Evolutionary conservation across 2,797 vertebrate species (phyloP).

Genomic region (Parauchenoglanis ngamensis): DNA sequence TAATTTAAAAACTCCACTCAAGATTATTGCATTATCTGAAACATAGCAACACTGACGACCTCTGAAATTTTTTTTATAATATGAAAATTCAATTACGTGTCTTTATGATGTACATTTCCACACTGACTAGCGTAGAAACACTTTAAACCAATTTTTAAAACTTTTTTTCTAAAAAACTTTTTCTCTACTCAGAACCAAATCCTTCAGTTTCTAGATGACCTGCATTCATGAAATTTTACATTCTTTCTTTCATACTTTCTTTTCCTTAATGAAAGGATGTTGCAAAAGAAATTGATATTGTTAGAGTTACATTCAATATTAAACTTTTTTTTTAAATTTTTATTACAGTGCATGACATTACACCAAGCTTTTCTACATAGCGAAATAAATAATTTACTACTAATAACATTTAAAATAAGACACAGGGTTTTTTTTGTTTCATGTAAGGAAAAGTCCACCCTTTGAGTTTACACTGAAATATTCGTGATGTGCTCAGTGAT

Average conservation of each 20-base stretch:
- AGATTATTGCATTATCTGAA: no score
- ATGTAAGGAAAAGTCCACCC: not conserved
- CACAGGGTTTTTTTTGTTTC: not conserved
- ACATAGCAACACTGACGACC: no score
- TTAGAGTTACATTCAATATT: not conserved
- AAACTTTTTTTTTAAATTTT: no score
- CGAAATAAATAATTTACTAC: not conserved
- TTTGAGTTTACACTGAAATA: not conserved
- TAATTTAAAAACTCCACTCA: not conserved
- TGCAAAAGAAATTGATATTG: not conserved
- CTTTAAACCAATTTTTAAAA: not conserved
- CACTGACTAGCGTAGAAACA: no score
- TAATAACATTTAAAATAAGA: not conserved
- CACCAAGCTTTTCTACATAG: not conserved
- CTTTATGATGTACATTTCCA: no score
- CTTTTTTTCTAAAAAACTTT: not conserved
- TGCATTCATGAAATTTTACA: not conserved
- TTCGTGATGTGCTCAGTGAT: not conserved
- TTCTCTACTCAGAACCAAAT: not conserved
- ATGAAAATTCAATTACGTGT: no score
- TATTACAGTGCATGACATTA: not conserved
- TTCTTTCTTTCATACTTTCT: not conserved
- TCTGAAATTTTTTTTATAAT: no score
- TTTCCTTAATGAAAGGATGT: not conserved
- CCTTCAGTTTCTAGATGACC: not conserved